A percentile compares a stretch with the other conserved stretches of the same genome.
Conservation (phyloP, 2,888 invertebrate genomes). For the Thera britannica region DNA sequence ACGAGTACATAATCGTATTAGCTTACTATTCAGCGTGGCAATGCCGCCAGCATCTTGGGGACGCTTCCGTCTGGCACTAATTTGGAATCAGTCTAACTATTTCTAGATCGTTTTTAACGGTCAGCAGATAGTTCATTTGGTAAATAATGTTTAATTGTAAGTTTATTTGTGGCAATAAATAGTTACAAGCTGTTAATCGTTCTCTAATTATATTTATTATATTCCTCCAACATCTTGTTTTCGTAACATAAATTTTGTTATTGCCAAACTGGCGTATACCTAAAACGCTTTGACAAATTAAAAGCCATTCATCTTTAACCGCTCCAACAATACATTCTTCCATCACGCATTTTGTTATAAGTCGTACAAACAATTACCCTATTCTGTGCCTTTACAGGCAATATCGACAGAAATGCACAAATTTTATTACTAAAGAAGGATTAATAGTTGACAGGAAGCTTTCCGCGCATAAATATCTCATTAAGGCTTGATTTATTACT, state of each 20-base stretch:
- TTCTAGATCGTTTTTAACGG: no score
- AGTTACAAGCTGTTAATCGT: neutral
- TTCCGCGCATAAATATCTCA: slow-evolving; percentile 82
- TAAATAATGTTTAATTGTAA: no score
- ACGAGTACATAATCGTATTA: no score
- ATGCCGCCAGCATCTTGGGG: no score
- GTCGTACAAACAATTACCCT: slow-evolving; percentile 2
- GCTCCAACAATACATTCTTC: slow-evolving; percentile 17
- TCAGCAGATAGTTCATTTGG: no score
- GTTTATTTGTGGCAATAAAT: no score
- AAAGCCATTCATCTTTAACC: slow-evolving; percentile 27
- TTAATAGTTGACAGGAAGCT: slow-evolving; percentile 78
- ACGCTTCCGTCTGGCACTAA: no score
- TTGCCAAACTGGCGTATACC: slow-evolving; percentile 17
- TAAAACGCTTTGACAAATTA: slow-evolving; percentile 25
- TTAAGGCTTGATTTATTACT: slow-evolving; percentile 80
- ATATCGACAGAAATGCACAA: slow-evolving; percentile 64
- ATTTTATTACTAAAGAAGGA: slow-evolving; percentile 69
- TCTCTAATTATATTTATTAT: neutral
- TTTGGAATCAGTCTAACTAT: no score
- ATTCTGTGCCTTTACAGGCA: slow-evolving; percentile 41
- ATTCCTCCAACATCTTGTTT: neutral
- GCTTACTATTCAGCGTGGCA: no score
- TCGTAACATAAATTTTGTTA: slow-evolving; percentile 16
- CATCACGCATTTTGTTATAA: slow-evolving; percentile 38